Base-by-base conservation (phyloP, 2,113 vertebrate genomes). In the Erinaceus europaeus region DNA sequence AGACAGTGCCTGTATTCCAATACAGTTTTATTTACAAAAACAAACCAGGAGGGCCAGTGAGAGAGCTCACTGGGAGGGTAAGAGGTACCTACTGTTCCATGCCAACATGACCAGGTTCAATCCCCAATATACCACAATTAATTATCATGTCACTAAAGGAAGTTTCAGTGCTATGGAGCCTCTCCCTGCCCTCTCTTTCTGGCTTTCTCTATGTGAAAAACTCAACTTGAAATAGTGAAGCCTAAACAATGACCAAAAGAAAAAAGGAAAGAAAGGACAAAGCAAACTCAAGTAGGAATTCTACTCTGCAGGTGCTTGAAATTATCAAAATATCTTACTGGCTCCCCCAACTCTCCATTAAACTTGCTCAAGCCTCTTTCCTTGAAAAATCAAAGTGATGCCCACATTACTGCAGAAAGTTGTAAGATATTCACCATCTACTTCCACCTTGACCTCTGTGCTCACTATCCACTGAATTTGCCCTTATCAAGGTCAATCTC, bases 21-120 rank as follows among this genome's bases (percentile, higher is more conserved):
- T 48, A 75, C n/a, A 55, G 52, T 80, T 91, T n/a, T 69, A 76
- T 86, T 90, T 71, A 53, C 21, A 71, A 89, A 90, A 86, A 46
- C 6, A 27, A 11, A 6, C 29, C 55, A 57, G 55, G 25, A n/a
- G n/a, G n/a, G n/a, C n/a, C n/a, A n/a, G n/a, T n/a, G n/a, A n/a
- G n/a, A n/a, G n/a, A n/a, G n/a, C n/a, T n/a, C n/a, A n/a, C n/a
- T n/a, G n/a, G n/a, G n/a, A n/a, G n/a, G n/a, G n/a, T n/a, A n/a
- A n/a, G n/a, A n/a, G n/a, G n/a, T n/a, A n/a, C n/a, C n/a, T n/a
- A n/a, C n/a, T n/a, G n/a, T n/a, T n/a, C n/a, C n/a, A n/a, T n/a
- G n/a, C n/a, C n/a, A n/a, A n/a, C n/a, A n/a, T n/a, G n/a, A n/a
- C n/a, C n/a, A n/a, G n/a, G n/a, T n/a, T n/a, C n/a, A n/a, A n/a